Conservation (phyloP, 2,888 invertebrate species). For the Notodonta ziczac region DNA sequence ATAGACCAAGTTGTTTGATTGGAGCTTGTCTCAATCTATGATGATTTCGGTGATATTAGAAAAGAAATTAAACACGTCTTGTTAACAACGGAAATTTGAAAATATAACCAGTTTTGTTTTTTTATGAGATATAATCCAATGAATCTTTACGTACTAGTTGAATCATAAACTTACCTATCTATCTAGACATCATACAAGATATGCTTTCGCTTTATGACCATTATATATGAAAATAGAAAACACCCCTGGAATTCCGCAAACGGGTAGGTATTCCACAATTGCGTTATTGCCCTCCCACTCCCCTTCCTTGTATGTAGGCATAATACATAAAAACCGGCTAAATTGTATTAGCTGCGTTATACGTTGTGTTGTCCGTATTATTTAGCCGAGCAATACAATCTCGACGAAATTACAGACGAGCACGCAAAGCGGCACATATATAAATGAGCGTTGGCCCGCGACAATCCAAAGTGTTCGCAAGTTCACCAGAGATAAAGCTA, state of each 20-base stretch:
- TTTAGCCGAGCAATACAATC: conserved; percentile 58
- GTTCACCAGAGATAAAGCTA: conserved; percentile 53
- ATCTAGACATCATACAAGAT: neutral
- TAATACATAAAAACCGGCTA: conserved; percentile 29
- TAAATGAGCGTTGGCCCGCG: conserved; percentile 38
- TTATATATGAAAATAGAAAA: neutral
- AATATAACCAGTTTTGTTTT: too few species aligned
- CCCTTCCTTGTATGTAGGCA: too few species aligned
- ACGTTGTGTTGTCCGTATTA: conserved; percentile 45
- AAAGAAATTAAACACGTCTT: too few species aligned
- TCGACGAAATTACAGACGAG: conserved; percentile 48
- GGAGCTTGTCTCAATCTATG: too few species aligned
- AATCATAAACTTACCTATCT: too few species aligned
- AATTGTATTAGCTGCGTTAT: conserved; percentile 38
- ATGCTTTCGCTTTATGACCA: neutral
- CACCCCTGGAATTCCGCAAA: neutral
- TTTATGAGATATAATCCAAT: too few species aligned
- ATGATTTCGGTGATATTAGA: too few species aligned
- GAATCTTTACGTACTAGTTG: too few species aligned
- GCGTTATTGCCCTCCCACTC: neutral
- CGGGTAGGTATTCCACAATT: neutral
- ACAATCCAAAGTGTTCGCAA: conserved; percentile 47
- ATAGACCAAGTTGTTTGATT: too few species aligned
- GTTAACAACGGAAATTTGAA: too few species aligned
- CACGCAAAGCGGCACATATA: conserved; percentile 51